Evolutionary conservation across 1,140 invertebrate genomes (phyloP).

Genomic region (Drosophila mayri): DNA sequence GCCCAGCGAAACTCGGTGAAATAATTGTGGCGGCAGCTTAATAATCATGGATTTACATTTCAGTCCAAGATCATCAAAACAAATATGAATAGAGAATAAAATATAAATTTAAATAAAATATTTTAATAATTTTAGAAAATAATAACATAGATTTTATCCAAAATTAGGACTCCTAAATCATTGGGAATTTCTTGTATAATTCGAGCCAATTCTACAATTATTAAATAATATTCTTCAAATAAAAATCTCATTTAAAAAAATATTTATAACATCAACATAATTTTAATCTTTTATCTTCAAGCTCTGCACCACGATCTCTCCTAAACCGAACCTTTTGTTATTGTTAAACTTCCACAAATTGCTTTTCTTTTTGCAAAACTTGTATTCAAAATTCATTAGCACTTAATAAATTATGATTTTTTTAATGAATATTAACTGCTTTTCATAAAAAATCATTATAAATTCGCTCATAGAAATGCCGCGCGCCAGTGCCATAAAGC

Average conservation of each 20-base stretch:
- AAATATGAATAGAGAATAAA: background rate
- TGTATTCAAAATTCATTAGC: conserved; percentile 12
- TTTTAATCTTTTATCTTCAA: background rate
- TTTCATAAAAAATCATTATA: background rate
- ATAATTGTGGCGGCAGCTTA: conserved; percentile 60
- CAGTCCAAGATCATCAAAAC: conserved; percentile 5
- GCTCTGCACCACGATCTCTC: background rate
- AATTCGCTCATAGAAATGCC: background rate
- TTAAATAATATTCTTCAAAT: background rate
- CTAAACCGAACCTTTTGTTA: background rate
- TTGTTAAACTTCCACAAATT: background rate
- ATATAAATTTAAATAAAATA: background rate
- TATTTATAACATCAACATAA: no score
- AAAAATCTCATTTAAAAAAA: background rate
- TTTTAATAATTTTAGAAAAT: background rate
- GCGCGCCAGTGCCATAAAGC: background rate
- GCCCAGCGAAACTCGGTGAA: conserved; percentile 77
- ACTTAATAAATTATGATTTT: conserved; percentile 9
- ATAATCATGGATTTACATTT: background rate
- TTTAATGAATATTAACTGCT: background rate
- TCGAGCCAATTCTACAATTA: background rate
- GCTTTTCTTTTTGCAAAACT: background rate
- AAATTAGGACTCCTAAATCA: background rate
- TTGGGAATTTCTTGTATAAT: background rate
- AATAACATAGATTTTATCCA: background rate